Base-by-base conservation (phyloP, 2,113 vertebrate species). In the Pelobates fuscus region DNA sequence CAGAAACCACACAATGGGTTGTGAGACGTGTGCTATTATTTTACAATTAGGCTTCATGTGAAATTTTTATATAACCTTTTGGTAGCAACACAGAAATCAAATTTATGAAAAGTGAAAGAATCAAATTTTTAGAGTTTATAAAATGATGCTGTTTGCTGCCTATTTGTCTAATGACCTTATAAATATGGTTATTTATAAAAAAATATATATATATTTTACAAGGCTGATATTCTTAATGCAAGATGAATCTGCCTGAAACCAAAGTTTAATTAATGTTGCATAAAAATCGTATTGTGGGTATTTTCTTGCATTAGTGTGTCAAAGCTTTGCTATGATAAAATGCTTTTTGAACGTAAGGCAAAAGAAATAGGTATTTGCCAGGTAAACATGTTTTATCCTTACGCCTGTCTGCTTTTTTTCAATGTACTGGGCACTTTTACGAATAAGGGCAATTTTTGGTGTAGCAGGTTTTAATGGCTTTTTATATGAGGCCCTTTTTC, bases 291-390 rank as follows among this genome's bases (percentile, higher is more conserved):
- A 55, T 20, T 55, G 18, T 17, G 5, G 17, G 18, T 4, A 52
- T 52, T 11, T 15, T 52, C 46, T 52, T n/a, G 18, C 18, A 52
- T 52, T n/a, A 18, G 32, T 37, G 32, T 37, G 32, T 37, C 32
- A 37, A 10, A 37, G 32, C 32, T 1, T 49, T 21, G n/a, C 54
- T 27, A 23, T 26, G 54, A 67, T 76, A 76, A 76, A 76, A 76
- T 67, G 72, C 63, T 76, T 76, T 76, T 67, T 76, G 72, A 67
- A 76, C 32, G 29, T 59, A 44, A 66, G 18, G 52, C 27, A 59
- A 24, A 20, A 43, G 20, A 37, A 43, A 18, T 46, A 66, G 62
- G 54, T 25, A 21, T 25, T n/a, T 29, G 23, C 29, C 46, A 54
- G 59, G 27, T 32, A 72, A 27, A 25, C 63, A 17, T 18, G 46